These are phyloP conservation scores for Agelastica alni DNA, from an alignment of 2,888 invertebrate genomes.

Conservation along the genomic window DNA sequence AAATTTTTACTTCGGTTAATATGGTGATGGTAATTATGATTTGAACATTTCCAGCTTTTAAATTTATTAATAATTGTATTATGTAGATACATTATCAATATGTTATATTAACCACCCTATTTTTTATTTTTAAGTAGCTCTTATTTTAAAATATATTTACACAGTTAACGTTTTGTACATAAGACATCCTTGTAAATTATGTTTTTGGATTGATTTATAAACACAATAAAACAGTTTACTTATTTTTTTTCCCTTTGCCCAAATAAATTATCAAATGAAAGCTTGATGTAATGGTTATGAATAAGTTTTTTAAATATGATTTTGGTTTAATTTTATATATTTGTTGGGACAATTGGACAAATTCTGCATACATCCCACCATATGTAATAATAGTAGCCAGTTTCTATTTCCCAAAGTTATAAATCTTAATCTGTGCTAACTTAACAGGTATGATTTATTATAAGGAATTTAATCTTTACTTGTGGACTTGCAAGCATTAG, in stretches of 20 bases:
- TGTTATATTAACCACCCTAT: slow-evolving; percentile 9
- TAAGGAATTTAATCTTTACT: too few relatives aligned
- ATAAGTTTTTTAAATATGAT: too few relatives aligned
- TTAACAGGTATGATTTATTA: too few relatives aligned
- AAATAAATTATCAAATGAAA: too few relatives aligned
- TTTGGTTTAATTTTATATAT: too few relatives aligned
- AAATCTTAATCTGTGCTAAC: too few relatives aligned
- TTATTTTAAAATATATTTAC: slow-evolving; percentile 30
- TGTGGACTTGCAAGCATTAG: too few relatives aligned
- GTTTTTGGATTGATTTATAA: slow-evolving; percentile 36
- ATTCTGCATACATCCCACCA: too few relatives aligned
- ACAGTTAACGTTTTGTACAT: slow-evolving; percentile 42
- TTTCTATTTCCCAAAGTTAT: too few relatives aligned
- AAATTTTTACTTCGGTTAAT: background rate
- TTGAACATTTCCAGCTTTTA: slow-evolving; percentile 13
- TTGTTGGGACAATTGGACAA: too few relatives aligned
- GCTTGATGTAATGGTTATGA: too few relatives aligned
- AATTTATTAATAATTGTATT: background rate
- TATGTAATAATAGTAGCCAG: too few relatives aligned
- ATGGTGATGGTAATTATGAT: background rate
- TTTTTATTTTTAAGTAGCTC: slow-evolving; percentile 22
- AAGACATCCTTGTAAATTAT: slow-evolving; percentile 40
- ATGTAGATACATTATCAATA: slow-evolving; percentile 1
- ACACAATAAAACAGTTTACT: slow-evolving; percentile 15
- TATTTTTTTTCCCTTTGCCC: background rate